These are phyloP conservation scores for Tenebrio molitor DNA, from an alignment of 1,140 invertebrate species.

Conservation along the genomic window DNA sequence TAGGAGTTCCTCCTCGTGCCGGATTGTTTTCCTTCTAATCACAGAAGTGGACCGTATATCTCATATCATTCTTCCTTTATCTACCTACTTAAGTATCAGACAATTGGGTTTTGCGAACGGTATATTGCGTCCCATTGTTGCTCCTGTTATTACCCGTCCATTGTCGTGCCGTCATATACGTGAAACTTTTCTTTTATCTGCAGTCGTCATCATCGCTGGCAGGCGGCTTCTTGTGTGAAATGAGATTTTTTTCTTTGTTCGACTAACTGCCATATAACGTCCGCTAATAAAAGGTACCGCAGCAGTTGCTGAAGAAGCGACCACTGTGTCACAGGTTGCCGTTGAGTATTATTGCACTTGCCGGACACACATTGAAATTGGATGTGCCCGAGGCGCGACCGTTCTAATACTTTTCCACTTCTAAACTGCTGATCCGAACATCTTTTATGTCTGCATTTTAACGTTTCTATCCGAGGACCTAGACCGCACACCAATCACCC, in stretches of 20 bases:
- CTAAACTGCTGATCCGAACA: slow-evolving; percentile 11
- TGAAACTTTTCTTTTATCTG: slow-evolving; percentile 61
- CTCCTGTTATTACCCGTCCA: slow-evolving; percentile 57
- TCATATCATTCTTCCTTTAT: slow-evolving; percentile 57
- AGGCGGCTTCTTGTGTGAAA: slow-evolving; percentile 53
- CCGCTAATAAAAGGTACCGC: slow-evolving; percentile 56
- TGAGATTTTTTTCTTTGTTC: slow-evolving; percentile 58
- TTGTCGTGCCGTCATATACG: slow-evolving; percentile 59
- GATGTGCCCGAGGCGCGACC: background rate
- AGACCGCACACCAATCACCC: too few relatives aligned
- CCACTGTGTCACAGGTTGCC: slow-evolving; percentile 51
- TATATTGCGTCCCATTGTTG: slow-evolving; percentile 64
- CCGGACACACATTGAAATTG: slow-evolving; percentile 20
- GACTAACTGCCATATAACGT: slow-evolving; percentile 54
- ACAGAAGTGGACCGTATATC: slow-evolving; percentile 42
- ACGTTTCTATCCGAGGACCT: slow-evolving; percentile 11
- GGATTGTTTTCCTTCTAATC: background rate
- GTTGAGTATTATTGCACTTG: slow-evolving; percentile 53
- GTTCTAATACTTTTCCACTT: slow-evolving; percentile 15
- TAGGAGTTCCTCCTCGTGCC: background rate
- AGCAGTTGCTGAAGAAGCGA: slow-evolving; percentile 52
- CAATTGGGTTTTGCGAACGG: slow-evolving; percentile 56
- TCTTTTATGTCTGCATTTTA: slow-evolving; percentile 36
- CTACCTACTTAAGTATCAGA: slow-evolving; percentile 58
- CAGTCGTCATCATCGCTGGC: slow-evolving; percentile 50